Evolutionary conservation across 2,797 vertebrate species (phyloP).

Genomic region (Protosalanx chinensis): DNA sequence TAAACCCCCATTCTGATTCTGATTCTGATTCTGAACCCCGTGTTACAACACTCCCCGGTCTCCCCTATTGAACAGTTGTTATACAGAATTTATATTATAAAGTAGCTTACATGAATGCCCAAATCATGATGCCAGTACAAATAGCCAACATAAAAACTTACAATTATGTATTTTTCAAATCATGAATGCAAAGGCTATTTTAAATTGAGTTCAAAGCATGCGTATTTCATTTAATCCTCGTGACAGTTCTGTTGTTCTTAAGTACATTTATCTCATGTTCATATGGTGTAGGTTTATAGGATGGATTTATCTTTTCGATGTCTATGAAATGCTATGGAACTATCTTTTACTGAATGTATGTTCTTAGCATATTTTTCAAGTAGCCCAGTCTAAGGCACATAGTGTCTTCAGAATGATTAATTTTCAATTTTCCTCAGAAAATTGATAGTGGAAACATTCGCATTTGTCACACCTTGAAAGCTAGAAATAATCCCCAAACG

Average conservation of each 20-base stretch:
- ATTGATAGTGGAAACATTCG: background rate
- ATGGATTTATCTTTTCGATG: background rate
- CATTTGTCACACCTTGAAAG: constrained; percentile 4
- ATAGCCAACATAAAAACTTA: no score
- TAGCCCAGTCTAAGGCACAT: background rate
- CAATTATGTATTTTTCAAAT: no score
- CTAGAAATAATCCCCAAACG: background rate
- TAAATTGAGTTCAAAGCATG: no score
- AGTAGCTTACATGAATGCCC: no score
- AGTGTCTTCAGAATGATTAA: no score
- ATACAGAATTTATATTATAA: no score
- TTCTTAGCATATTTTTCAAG: background rate
- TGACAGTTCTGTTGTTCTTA: background rate
- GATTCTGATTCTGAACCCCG: no score
- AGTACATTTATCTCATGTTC: background rate
- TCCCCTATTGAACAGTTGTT: no score
- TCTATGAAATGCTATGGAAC: background rate
- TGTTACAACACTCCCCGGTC: no score
- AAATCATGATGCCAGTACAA: no score
- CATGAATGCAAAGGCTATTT: background rate
- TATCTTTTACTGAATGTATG: background rate
- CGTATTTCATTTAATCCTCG: background rate
- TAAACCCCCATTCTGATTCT: no score
- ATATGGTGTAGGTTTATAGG: background rate
- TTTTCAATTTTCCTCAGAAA: constrained; percentile 7